A percentile compares a stretch with the other conserved stretches of the same genome.
phyloP scores from a whole-genome alignment of 1,140 invertebrate species.

The Nautilus pompilius region DNA sequence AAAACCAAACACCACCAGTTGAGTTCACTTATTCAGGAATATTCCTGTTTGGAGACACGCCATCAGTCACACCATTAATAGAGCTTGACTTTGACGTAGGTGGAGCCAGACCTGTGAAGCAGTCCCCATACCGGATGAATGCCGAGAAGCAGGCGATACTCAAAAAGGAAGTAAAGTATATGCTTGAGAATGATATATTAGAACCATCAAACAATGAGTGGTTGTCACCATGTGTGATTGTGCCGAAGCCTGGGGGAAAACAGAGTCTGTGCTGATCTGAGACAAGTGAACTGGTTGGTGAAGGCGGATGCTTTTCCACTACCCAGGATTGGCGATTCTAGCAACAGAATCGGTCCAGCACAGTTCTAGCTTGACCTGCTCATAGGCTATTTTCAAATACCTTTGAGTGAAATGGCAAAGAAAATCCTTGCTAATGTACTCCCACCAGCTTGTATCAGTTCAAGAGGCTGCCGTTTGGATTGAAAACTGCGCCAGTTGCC shows the following conservation, averaged over 20 bases:
- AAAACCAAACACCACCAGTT: not conserved
- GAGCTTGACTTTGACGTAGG: slow-evolving; percentile 13
- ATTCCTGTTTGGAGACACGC: slow-evolving; percentile 5
- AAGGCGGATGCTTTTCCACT: slow-evolving; percentile 16
- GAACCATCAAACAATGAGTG: slow-evolving; percentile 22
- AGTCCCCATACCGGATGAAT: slow-evolving; percentile 21
- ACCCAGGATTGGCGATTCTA: slow-evolving; percentile 17
- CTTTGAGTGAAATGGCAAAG: not conserved
- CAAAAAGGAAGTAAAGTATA: slow-evolving; percentile 37
- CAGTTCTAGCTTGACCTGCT: not conserved
- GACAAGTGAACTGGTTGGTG: slow-evolving; percentile 15
- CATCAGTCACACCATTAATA: slow-evolving; percentile 2
- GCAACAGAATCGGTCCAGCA: slow-evolving; percentile 14
- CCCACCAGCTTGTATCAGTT: not conserved
- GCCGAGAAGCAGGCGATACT: slow-evolving; percentile 50
- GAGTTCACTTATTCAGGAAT: not conserved
- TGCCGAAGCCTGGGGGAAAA: slow-evolving; percentile 5
- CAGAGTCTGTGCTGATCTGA: slow-evolving; percentile 17
- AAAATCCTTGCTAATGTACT: not conserved
- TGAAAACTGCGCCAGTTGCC: not conserved
- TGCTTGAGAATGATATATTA: slow-evolving; percentile 21
- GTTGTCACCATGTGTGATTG: slow-evolving; percentile 22
- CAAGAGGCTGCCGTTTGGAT: not conserved
- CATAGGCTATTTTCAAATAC: not conserved
- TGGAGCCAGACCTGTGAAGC: slow-evolving; percentile 13